These are phyloP conservation scores for Agonum fuliginosum DNA, from an alignment of 2,888 invertebrate species.

Conservation along the genomic window DNA sequence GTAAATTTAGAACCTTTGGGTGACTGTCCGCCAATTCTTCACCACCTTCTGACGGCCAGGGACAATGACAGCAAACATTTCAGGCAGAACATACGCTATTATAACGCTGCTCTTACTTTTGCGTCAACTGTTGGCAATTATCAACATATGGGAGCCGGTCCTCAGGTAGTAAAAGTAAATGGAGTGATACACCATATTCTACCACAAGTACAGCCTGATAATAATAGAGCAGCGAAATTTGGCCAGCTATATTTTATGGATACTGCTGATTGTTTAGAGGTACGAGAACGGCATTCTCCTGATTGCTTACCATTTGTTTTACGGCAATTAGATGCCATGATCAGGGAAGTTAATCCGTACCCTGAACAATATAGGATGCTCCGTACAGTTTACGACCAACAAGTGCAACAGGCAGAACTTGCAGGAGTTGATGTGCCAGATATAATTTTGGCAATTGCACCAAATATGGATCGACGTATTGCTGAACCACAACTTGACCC, in stretches of 20 bases:
- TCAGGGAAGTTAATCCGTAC: not conserved
- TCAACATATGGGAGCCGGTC: not conserved
- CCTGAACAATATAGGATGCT: not conserved
- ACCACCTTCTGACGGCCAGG: not conserved
- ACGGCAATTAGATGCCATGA: not conserved
- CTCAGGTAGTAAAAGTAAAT: not conserved
- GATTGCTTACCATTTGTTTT: not conserved
- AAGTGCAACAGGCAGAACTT: not conserved
- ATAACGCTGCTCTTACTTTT: not conserved
- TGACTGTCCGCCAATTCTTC: not conserved
- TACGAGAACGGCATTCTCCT: not conserved
- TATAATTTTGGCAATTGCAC: not conserved
- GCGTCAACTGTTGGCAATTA: constrained; percentile 9
- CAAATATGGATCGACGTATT: not conserved
- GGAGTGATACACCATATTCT: not conserved
- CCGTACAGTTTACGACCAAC: not conserved
- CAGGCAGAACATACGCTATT: not conserved
- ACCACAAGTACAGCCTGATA: not conserved
- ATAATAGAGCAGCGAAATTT: no score
- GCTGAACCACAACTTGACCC: not conserved
- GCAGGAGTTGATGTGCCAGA: not conserved
- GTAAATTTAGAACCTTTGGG: not conserved
- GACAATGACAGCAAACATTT: not conserved
- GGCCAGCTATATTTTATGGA: not conserved
- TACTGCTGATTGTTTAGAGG: not conserved